A percentile compares a stretch with the other conserved stretches of the same genome.
Conservation (phyloP, 2,888 invertebrate genomes). For the Syrphus vitripennis region DNA sequence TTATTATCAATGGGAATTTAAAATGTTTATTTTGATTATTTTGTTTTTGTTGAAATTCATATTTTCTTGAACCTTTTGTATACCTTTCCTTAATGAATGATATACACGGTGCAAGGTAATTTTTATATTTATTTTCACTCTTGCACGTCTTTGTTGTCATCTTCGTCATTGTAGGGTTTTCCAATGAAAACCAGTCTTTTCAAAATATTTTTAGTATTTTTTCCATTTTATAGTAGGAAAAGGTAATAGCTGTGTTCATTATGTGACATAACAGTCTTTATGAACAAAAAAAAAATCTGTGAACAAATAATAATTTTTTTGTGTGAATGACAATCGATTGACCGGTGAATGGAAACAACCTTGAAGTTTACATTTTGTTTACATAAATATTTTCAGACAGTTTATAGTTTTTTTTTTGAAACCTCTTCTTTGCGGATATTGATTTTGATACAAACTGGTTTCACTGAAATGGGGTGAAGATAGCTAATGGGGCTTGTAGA, state of each 20-base stretch:
- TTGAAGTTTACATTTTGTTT: not conserved
- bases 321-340: not conserved
- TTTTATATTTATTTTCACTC: not conserved
- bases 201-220: not conserved
- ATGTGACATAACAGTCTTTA: not conserved
- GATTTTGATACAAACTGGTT: not conserved
- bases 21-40: not conserved
- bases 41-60: not conserved
- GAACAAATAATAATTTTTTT: not conserved
- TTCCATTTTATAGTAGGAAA: not conserved
- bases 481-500: not conserved
- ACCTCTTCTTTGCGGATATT: not conserved
- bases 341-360: constrained; percentile 8
- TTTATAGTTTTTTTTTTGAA: not conserved
- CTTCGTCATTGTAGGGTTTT: not conserved
- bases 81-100: not conserved
- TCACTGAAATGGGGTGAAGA: not conserved
- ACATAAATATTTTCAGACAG: not conserved
- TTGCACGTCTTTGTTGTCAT: not conserved
- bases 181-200: not conserved
- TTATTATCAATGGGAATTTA: not conserved
- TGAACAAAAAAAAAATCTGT: not conserved
- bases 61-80: not conserved
- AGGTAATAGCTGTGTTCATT: not conserved
- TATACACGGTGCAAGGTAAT: not conserved